Conservation (phyloP, 2,888 invertebrate genomes). For the Brachylomia viminalis region DNA sequence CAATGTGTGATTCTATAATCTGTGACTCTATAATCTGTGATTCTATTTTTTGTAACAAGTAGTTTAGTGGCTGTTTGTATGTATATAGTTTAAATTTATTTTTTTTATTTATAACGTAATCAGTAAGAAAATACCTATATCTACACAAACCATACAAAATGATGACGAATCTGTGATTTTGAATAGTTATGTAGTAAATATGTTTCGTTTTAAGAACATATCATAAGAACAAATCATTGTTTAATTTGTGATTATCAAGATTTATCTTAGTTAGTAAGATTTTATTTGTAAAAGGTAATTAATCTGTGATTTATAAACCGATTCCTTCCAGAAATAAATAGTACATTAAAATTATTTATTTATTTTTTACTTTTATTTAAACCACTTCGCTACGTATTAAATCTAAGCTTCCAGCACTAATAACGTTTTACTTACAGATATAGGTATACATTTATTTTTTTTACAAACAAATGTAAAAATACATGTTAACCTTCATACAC, state of each 20-base stretch:
- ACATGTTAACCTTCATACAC: conserved; percentile 33
- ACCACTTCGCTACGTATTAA: conserved; percentile 34
- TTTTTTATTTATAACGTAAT: conserved; percentile 34
- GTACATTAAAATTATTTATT: conserved; percentile 32
- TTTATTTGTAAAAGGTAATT: conserved; percentile 21
- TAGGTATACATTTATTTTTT: conserved; percentile 35
- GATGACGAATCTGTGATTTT: no score
- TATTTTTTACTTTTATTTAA: conserved; percentile 26
- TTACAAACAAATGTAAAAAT: conserved; percentile 32
- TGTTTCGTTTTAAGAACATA: no score
- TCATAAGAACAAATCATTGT: no score
- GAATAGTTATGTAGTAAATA: no score
- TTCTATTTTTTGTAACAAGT: conserved; percentile 30
- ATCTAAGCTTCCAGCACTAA: conserved; percentile 34
- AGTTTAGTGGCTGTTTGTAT: conserved; percentile 33
- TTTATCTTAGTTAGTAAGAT: no score
- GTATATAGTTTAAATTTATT: conserved; percentile 31
- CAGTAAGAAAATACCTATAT: conserved; percentile 37
- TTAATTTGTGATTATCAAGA: no score
- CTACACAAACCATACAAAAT: conserved; percentile 33
- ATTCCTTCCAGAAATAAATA: conserved; percentile 28
- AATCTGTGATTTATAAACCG: conserved; percentile 32
- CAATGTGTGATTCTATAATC: conserved; percentile 30
- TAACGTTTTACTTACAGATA: conserved; percentile 35
- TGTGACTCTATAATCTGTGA: conserved; percentile 30